Conservation (phyloP, 2,888 invertebrate genomes). For the Phortica okadai region DNA sequence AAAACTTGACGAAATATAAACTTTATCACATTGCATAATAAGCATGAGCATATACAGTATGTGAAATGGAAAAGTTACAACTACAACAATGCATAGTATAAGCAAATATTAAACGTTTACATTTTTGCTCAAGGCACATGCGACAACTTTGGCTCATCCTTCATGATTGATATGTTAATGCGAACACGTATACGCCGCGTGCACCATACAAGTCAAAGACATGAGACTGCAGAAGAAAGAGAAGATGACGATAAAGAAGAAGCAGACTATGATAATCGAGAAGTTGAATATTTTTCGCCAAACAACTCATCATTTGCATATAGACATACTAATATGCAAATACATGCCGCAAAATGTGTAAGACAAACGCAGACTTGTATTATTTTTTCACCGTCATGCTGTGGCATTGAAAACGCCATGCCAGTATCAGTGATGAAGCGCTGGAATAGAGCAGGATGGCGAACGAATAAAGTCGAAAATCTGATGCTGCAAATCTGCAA, state of each 20-base stretch:
- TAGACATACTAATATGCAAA: conserved; percentile 69
- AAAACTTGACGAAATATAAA: neutral
- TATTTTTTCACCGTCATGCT: neutral
- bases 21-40: neutral
- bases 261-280: neutral
- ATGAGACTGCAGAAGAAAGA: conserved; percentile 8
- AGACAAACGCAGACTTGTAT: conserved; percentile 10
- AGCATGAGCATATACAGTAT: neutral
- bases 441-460: neutral
- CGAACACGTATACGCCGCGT: conserved; percentile 55
- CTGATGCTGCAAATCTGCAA: conserved; percentile 7
- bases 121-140: conserved; percentile 20
- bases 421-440: neutral
- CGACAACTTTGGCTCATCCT: neutral
- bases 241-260: conserved; percentile 28
- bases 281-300: neutral
- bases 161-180: conserved; percentile 67
- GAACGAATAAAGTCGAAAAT: neutral
- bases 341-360: conserved; percentile 57
- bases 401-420: neutral
- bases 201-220: conserved; percentile 24
- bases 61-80: conserved; percentile 21
- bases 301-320: conserved; percentile 59
- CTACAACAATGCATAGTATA: no score
- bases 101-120: conserved; percentile 26